Base-by-base conservation (phyloP, 2,113 vertebrate species). In the Gymnocephalus cernua region DNA sequence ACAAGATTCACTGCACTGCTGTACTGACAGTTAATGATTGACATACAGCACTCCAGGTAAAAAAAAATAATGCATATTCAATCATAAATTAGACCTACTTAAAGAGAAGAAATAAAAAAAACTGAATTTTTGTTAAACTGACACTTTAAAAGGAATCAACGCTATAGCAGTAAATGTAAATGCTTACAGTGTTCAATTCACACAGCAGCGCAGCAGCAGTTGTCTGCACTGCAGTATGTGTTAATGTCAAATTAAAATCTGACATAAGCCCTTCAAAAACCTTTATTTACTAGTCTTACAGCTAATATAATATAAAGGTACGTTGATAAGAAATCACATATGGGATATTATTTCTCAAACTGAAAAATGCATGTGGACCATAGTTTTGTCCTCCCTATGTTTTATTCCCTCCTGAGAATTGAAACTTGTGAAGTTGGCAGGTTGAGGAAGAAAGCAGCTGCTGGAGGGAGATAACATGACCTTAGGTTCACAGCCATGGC, bases 391-490 rank as follows among this genome's bases (percentile, higher is more conserved):
- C 63, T 65, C 53, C 35, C n/a, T 10, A 38, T 76, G 70, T 82
- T 68, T 62, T 83, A 72, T 69, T 77, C 68, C 45, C 56, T 65
- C 74, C 58, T 67, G 80, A 80, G 78, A 69, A 65, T 23, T 86
- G 81, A 86, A 82, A 62, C 73, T 50, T 66, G 81, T 87, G 86
- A 90, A 69, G 56, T 70, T 77, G 73, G 86, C 65, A 83, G 59
- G 80, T 53, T 78, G 73, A 88, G 83, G 91, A 66, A 86, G 77
- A 80, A 79, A 76, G 80, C 90, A 92, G 89, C 86, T 93, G 90
- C 86, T 74, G 41, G 58, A 79, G 62, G 82, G 66, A 86, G 87
- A 89, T 69, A 83, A 80, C 57, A 27, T 53, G 77, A 87, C 87
- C 82, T 73, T 59, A 59, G 63, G 76, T 76, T 87, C 82, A 87